These are phyloP conservation scores for Tinea trinotella DNA, from an alignment of 2,888 invertebrate species.

Conservation along the genomic window DNA sequence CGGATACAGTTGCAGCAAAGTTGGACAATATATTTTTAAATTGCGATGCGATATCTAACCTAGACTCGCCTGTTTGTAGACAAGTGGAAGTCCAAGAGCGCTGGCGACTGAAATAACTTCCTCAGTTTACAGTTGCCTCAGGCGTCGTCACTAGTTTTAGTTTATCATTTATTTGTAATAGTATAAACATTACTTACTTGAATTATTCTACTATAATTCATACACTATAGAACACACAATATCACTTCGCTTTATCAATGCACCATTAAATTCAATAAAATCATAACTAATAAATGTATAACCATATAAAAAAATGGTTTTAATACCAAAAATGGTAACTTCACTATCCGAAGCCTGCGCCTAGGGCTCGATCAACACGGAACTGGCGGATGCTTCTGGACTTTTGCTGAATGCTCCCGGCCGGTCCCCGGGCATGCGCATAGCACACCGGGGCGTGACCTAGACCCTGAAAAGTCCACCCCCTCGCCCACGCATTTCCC, in stretches of 20 bases:
- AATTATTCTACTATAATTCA: neutral
- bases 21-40: too few species aligned
- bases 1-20: too few species aligned
- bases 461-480: slow-evolving; percentile 69
- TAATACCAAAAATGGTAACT: neutral
- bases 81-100: too few species aligned
- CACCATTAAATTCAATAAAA: neutral
- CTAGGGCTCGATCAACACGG: neutral
- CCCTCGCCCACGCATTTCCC: slow-evolving; percentile 52
- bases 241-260: neutral
- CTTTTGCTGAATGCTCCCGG: slow-evolving; percentile 5
- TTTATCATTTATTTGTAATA: too few species aligned
- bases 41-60: too few species aligned
- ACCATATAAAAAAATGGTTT: neutral
- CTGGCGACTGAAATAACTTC: too few species aligned
- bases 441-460: slow-evolving; percentile 61
- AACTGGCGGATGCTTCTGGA: slow-evolving; percentile 2
- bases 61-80: too few species aligned
- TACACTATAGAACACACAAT: neutral
- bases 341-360: neutral
- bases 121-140: too few species aligned
- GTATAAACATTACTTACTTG: neutral
- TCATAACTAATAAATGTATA: neutral
- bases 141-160: too few species aligned
- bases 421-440: slow-evolving; percentile 53